Evolutionary conservation across 2,797 vertebrate species (phyloP).

Genomic region (Decapterus maruadsi): DNA sequence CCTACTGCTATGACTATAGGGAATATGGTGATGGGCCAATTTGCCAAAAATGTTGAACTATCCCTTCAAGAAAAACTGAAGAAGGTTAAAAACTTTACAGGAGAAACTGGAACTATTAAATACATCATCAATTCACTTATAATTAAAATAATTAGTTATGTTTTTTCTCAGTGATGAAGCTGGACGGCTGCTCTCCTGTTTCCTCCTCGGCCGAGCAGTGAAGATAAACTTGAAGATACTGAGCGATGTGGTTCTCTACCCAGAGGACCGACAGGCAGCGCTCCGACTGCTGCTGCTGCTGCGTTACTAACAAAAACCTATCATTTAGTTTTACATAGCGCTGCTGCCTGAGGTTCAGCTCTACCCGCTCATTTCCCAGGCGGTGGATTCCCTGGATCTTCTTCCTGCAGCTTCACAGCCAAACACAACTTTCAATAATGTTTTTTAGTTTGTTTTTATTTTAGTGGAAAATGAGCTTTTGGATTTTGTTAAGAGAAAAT

Average conservation of each 20-base stretch:
- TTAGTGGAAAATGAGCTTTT: background rate
- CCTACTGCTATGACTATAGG: no score
- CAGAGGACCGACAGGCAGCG: constrained; percentile 18
- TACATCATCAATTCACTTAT: no score
- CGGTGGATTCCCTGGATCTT: background rate
- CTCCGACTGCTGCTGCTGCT: constrained; percentile 34
- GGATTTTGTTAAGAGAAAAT: background rate
- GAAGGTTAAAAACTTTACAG: no score
- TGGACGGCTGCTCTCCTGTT: no score
- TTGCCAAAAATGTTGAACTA: no score
- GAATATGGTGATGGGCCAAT: no score
- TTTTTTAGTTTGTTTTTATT: background rate
- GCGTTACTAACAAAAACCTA: constrained; percentile 15
- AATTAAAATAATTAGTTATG: no score
- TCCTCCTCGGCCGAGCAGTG: background rate
- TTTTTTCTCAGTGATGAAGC: no score
- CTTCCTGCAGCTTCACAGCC: background rate
- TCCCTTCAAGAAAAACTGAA: no score
- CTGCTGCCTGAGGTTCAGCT: constrained; percentile 8
- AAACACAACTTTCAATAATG: background rate
- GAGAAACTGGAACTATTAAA: no score
- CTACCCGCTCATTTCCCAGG: constrained; percentile 25
- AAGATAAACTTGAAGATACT: constrained; percentile 30
- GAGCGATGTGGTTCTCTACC: constrained; percentile 30
- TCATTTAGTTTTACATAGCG: constrained; percentile 39